These are phyloP conservation scores for Hylia prasina DNA, from an alignment of 2,113 vertebrate species.

Conservation along the genomic window DNA sequence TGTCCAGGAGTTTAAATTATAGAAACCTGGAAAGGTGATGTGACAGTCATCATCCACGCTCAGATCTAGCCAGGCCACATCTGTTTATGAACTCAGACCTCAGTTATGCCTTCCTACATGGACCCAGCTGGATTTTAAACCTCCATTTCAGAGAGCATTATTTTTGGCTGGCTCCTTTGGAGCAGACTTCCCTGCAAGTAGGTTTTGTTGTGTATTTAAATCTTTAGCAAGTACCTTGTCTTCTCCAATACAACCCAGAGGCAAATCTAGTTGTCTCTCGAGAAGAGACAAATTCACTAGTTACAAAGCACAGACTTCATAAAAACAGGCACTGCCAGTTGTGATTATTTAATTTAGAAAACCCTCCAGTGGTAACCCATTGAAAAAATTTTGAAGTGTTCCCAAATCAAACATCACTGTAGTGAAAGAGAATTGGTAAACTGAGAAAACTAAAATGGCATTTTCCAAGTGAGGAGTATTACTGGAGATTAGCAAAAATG, in stretches of 20 bases:
- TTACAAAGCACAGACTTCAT: neutral
- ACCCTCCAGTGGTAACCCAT: neutral
- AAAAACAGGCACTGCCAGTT: neutral
- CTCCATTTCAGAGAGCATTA: neutral
- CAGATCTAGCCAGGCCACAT: neutral
- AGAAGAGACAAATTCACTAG: neutral
- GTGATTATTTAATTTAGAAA: neutral
- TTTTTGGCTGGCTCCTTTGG: neutral
- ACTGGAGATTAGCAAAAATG: neutral
- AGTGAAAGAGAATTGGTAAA: neutral
- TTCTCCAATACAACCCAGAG: neutral
- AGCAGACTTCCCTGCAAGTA: neutral
- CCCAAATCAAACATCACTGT: neutral
- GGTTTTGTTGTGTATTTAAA: neutral
- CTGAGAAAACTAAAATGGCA: neutral
- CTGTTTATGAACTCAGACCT: neutral
- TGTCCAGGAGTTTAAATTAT: neutral
- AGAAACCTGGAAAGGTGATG: neutral
- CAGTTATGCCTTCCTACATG: accelerated
- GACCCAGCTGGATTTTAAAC: neutral
- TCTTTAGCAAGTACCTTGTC: neutral
- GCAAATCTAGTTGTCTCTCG: neutral
- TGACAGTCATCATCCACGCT: neutral
- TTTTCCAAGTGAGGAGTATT: neutral
- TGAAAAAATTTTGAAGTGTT: neutral